Evolutionary conservation across 2,113 vertebrate species (phyloP).

Genomic region (Stegastes partitus): DNA sequence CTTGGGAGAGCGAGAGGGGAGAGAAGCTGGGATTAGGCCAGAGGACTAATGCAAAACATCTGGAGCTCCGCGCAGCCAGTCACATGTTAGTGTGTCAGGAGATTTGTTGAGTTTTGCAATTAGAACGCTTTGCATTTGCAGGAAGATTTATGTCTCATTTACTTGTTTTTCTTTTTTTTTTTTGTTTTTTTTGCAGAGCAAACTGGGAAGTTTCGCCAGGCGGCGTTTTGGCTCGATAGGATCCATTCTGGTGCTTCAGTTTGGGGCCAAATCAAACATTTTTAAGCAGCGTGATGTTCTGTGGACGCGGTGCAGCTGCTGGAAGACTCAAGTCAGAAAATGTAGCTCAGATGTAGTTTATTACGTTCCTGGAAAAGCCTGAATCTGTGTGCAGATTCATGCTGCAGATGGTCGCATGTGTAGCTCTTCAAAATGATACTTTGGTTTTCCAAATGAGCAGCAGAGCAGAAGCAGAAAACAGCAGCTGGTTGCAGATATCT

Average conservation of each 20-base stretch:
- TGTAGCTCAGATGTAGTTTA: neutral
- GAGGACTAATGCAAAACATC: slow-evolving; percentile 65
- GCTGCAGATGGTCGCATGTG: neutral
- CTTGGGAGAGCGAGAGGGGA: slow-evolving; percentile 56
- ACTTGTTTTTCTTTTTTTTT: slow-evolving; percentile 12
- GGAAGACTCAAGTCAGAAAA: slow-evolving; percentile 3
- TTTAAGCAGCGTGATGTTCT: slow-evolving; percentile 23
- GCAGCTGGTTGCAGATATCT: too few species aligned
- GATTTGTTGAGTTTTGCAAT: neutral
- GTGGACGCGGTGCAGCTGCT: slow-evolving; percentile 1
- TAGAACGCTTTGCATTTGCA: neutral
- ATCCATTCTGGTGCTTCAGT: neutral
- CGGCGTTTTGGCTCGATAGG: neutral
- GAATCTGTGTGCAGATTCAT: neutral
- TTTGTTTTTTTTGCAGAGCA: slow-evolving; percentile 3
- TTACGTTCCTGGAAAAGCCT: neutral
- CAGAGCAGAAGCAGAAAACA: neutral
- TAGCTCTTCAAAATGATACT: neutral
- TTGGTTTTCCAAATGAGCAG: neutral
- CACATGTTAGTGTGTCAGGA: slow-evolving; percentile 36
- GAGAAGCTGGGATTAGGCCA: slow-evolving; percentile 59
- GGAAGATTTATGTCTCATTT: neutral
- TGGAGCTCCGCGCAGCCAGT: slow-evolving; percentile 50
- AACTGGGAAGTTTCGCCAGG: neutral
- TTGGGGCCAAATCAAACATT: slow-evolving; percentile 20